These are phyloP conservation scores for Platycheirus albimanus DNA, from an alignment of 2,888 invertebrate genomes.

Conservation along the genomic window DNA sequence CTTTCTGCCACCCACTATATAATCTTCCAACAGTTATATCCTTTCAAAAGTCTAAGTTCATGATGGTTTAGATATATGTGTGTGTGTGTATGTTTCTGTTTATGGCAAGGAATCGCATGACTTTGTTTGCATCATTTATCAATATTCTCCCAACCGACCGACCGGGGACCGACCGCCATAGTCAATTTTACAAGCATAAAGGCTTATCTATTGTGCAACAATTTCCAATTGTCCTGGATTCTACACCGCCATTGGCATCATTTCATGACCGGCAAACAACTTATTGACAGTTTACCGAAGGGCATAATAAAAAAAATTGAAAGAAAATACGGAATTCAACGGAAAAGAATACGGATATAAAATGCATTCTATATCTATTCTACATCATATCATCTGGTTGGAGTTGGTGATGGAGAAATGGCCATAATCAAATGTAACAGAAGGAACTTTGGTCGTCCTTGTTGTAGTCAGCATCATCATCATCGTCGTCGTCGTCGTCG, in stretches of 20 bases:
- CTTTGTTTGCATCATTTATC: constrained; percentile 35
- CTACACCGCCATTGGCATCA: constrained; percentile 50
- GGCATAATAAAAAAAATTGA: background rate
- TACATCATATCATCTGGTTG: constrained; percentile 6
- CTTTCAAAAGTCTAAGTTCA: background rate
- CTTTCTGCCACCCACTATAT: no score
- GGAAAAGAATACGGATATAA: constrained; percentile 7
- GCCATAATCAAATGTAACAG: constrained; percentile 25
- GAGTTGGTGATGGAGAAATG: constrained; percentile 14
- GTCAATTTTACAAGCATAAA: constrained; percentile 20
- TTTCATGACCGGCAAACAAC: constrained; percentile 60
- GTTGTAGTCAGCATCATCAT: no score
- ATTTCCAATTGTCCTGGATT: constrained; percentile 61
- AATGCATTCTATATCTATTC: constrained; percentile 39
- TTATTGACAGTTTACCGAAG: constrained; percentile 52
- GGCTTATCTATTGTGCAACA: constrained; percentile 59
- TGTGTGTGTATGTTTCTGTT: background rate
- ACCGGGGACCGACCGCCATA: no score
- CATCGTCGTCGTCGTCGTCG: no score
- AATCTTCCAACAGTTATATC: no score
- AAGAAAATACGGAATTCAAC: constrained; percentile 15
- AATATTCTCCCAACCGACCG: constrained; percentile 38
- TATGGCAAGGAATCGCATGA: background rate
- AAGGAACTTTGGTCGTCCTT: background rate
- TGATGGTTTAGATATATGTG: no score